A percentile compares a stretch with the other conserved stretches of the same genome.
Evolutionary conservation across 2,113 vertebrate species (phyloP).

Genomic region (Alectura lathami): DNA sequence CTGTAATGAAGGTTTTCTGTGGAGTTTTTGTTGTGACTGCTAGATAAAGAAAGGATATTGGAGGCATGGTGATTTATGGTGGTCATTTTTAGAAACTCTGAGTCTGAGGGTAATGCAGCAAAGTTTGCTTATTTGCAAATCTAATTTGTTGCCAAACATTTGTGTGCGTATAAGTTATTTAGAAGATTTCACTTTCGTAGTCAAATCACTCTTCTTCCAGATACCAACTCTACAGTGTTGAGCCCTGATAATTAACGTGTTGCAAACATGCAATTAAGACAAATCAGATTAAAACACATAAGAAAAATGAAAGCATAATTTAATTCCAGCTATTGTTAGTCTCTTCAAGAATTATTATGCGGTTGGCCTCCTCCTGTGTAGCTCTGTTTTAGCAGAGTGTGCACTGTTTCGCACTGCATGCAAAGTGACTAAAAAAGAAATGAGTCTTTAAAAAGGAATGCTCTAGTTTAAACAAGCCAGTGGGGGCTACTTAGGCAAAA

Average conservation of each 20-base stretch:
- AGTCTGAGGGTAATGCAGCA: neutral
- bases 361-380: slow-evolving; percentile 40
- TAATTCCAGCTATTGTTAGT: slow-evolving; percentile 23
- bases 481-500: slow-evolving; percentile 38
- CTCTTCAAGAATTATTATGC: slow-evolving; percentile 38
- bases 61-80: neutral
- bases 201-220: slow-evolving; percentile 6
- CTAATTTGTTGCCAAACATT: slow-evolving; percentile 32
- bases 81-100: neutral
- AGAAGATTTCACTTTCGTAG: neutral
- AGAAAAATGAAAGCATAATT: slow-evolving; percentile 46
- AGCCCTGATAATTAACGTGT: slow-evolving; percentile 56
- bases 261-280: slow-evolving; percentile 63
- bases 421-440: slow-evolving; percentile 43
- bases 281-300: slow-evolving; percentile 30
- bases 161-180: neutral
- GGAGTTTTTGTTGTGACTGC: neutral
- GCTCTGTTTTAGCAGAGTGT: slow-evolving; percentile 40
- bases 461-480: slow-evolving; percentile 49
- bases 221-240: slow-evolving; percentile 24
- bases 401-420: slow-evolving; percentile 2
- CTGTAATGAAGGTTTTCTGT: neutral
- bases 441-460: slow-evolving; percentile 41
- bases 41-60: neutral
- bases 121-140: slow-evolving; percentile 42